Conservation (phyloP, 2,888 invertebrate species). For the Ectropis crepuscularia region DNA sequence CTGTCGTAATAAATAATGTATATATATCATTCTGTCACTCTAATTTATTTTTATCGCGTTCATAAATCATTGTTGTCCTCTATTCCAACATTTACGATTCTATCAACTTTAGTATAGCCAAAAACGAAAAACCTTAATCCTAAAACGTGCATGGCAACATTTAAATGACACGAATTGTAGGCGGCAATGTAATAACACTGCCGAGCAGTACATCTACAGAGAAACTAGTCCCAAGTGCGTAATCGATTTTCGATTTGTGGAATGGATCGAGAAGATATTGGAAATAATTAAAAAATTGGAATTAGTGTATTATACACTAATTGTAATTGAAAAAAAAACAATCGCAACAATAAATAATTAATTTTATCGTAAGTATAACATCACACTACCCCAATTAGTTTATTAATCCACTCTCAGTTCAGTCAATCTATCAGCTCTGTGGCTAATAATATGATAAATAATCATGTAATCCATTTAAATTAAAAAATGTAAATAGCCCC, state of each 20-base stretch:
- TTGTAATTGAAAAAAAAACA: too few species aligned
- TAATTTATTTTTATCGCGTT: conserved; percentile 35
- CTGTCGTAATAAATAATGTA: conserved; percentile 6
- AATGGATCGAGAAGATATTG: too few species aligned
- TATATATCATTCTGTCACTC: conserved; percentile 14
- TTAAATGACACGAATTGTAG: conserved; percentile 34
- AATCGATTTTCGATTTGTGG: background rate
- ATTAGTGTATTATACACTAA: too few species aligned
- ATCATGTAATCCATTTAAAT: too few species aligned
- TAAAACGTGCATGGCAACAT: conserved; percentile 44
- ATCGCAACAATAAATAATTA: too few species aligned
- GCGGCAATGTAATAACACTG: conserved; percentile 42
- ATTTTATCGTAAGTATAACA: too few species aligned
- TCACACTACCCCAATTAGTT: too few species aligned
- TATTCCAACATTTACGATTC: conserved; percentile 43
- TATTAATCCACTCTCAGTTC: too few species aligned
- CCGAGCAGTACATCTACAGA: conserved; percentile 1
- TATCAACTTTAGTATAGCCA: conserved; percentile 44
- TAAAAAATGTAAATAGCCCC: too few species aligned
- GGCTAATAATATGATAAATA: too few species aligned
- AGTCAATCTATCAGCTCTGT: too few species aligned
- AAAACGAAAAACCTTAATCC: conserved; percentile 42
- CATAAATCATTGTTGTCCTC: conserved; percentile 34
- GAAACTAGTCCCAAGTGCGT: background rate
- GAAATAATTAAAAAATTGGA: too few species aligned